Conservation (phyloP, 2,797 vertebrate genomes). For the Typhlichthys eigenmanni region DNA sequence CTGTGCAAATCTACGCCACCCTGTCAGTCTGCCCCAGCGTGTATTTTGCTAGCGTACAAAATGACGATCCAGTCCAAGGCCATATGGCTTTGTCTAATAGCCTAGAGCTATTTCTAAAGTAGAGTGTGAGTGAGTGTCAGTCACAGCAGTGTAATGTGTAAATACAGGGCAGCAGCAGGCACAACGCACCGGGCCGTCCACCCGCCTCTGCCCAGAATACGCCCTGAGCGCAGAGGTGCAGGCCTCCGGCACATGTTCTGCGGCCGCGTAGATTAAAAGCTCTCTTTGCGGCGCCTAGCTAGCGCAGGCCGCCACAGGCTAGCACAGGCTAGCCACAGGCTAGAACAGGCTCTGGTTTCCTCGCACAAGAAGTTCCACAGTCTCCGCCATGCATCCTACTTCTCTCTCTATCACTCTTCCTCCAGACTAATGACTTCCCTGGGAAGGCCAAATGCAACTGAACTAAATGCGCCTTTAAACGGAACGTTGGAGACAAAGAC, state of each 20-base stretch:
- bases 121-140: constrained; percentile 66
- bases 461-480: constrained; percentile 78
- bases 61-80: constrained; percentile 48
- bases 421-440: constrained; percentile 62
- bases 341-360: constrained; percentile 52
- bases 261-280: constrained; percentile 81
- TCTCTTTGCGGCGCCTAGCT: constrained; percentile 74
- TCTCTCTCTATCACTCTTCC: constrained; percentile 31
- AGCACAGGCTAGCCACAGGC: constrained; percentile 57
- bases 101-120: constrained; percentile 71
- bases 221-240: constrained; percentile 79
- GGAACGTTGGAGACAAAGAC: constrained; percentile 73
- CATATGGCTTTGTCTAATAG: constrained; percentile 58
- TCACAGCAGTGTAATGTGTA: constrained; percentile 66
- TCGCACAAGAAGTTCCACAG: constrained; percentile 56
- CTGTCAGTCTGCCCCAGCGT: constrained; percentile 10
- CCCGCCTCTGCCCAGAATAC: constrained; percentile 76
- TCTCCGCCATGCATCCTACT: constrained; percentile 23
- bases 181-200: constrained; percentile 74
- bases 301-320: constrained; percentile 52
- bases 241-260: constrained; percentile 79
- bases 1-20: constrained; percentile 10
- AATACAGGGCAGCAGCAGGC: constrained; percentile 78
- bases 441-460: constrained; percentile 65
- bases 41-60: constrained; percentile 41